Conservation (phyloP, 2,888 invertebrate species). For the Hololepta plana region DNA sequence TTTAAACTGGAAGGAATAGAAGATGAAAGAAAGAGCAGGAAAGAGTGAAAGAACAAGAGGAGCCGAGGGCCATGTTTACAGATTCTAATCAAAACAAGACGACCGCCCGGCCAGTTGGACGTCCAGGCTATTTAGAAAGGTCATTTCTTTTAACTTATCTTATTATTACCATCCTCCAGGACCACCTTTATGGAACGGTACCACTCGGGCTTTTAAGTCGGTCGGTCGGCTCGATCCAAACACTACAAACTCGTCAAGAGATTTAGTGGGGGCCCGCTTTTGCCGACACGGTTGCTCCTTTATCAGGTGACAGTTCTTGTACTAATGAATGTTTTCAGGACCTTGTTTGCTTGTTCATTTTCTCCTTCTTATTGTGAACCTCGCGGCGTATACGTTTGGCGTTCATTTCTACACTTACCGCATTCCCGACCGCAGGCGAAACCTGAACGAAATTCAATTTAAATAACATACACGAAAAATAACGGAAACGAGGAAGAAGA, state of each 20-base stretch:
- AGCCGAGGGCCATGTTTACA: conserved; percentile 20
- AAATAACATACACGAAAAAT: too few relatives aligned
- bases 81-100: conserved; percentile 24
- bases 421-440: too few relatives aligned
- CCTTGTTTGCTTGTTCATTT: conserved; percentile 17
- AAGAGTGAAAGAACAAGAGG: too few relatives aligned
- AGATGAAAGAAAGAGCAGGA: too few relatives aligned
- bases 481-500: too few relatives aligned
- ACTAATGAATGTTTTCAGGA: conserved; percentile 25
- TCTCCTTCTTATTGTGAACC: too few relatives aligned
- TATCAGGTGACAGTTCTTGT: conserved; percentile 26
- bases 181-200: too few relatives aligned
- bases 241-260: conserved; percentile 21
- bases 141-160: too few relatives aligned
- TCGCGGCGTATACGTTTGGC: too few relatives aligned
- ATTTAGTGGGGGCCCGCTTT: conserved; percentile 22
- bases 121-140: conserved; percentile 13
- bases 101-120: conserved; percentile 19
- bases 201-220: conserved; percentile 12
- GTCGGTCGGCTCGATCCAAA: conserved; percentile 17
- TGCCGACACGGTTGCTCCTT: conserved; percentile 25
- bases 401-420: too few relatives aligned
- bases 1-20: conserved; percentile 22
- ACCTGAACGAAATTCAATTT: too few relatives aligned
- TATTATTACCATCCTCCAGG: conserved; percentile 5